Base-by-base conservation (phyloP, 2,888 invertebrate genomes). In the Muscina levida region DNA sequence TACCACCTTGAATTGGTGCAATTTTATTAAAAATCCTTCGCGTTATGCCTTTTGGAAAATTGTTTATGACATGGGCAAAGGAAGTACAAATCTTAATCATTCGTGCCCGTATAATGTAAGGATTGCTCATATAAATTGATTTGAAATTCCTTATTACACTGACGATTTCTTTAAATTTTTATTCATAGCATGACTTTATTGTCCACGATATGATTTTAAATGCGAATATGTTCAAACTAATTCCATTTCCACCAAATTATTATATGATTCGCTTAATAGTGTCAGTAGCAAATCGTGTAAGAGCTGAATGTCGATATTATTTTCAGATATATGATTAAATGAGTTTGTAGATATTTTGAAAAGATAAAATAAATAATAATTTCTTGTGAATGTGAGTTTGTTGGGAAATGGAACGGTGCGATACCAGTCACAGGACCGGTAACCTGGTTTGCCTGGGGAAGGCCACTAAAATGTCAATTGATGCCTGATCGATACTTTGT, bases 161-260 rank as follows among this genome's bases (percentile, higher is more conserved):
- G 31, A 39, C 10, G 2, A 15, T 4, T 19, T 22, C 6, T 48
- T 24, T 10, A 10, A 22, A 22, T 22, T 10, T 22, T 0, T 1
- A 53, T 24, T 53, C 13, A 3, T 5, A 67, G 56, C 66, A 73
- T 39, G 73, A 67, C 17, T 15, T 39, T 5, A 72, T 72, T 15
- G 24, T 72, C 3, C 11, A 51, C 1, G 31, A 39, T 15, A 1
- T 72, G 17, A 6, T 39, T n/a, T 42, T 72, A 15, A 37, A 51
- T 39, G n/a, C 1, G 1, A 15, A 46, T 1, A 72, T 72, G 72
- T 51, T 72, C 6, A 39, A 62, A 42, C 2, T 62, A 37, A 42
- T 72, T 26, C 72, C 72, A 22, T 72, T 72, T 51, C 62, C 62
- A 13, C 1, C 37, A 5, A 46, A 51, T 1, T 48, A 72, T 24